phyloP scores from a whole-genome alignment of 2,797 vertebrate genomes.

The Podargus strigoides region DNA sequence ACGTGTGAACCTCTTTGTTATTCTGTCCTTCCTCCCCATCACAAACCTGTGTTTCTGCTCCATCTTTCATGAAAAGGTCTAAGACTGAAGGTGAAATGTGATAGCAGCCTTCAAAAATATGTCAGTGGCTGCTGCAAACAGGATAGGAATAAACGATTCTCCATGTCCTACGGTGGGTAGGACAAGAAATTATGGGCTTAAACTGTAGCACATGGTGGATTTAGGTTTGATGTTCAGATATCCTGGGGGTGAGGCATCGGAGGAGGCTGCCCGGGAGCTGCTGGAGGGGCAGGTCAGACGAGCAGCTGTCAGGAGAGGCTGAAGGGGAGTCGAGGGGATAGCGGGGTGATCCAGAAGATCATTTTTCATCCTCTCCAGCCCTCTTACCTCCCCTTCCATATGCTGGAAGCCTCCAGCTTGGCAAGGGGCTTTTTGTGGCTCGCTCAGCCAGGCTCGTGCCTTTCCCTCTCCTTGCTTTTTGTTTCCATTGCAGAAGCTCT shows the following conservation, averaged over 20 bases:
- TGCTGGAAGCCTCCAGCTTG: not conserved
- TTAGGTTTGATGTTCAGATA: not conserved
- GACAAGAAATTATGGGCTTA: slow-evolving; percentile 40
- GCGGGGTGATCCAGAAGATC: not conserved
- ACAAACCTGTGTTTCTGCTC: slow-evolving; percentile 45
- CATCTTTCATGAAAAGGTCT: slow-evolving; percentile 55
- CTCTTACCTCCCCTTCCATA: not conserved
- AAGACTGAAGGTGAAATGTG: slow-evolving; percentile 61
- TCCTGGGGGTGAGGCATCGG: not conserved
- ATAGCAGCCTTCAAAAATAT: slow-evolving; percentile 61
- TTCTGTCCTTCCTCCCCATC: slow-evolving; percentile 7
- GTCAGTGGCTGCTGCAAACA: slow-evolving; percentile 47
- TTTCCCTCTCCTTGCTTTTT: slow-evolving; percentile 4
- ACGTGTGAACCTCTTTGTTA: not conserved
- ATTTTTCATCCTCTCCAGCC: not conserved
- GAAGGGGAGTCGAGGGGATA: not conserved
- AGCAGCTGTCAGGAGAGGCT: not conserved
- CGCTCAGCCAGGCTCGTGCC: not conserved
- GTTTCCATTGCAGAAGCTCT: not conserved
- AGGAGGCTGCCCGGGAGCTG: not conserved
- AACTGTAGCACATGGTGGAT: not conserved
- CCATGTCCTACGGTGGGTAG: not conserved
- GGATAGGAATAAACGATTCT: slow-evolving; percentile 46
- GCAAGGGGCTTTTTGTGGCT: not conserved
- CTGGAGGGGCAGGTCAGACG: not conserved